Evolutionary conservation across 2,113 vertebrate genomes (phyloP), one percentile per base, ranked within the genome.

Genomic region (Peromyscus maniculatus): DNA sequence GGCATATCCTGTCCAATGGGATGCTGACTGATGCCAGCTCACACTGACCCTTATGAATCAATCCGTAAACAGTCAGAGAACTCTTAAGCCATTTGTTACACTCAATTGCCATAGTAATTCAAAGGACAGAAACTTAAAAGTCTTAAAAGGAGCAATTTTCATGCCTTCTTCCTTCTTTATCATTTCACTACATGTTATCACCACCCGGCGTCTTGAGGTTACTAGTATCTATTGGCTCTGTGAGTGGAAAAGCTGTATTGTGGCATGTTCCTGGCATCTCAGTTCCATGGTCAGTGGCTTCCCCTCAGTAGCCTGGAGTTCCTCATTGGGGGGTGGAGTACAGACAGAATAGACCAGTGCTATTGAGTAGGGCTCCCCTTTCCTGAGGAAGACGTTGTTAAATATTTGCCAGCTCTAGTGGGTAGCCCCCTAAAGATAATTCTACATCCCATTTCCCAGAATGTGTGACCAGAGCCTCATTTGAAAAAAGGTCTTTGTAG

Each of bases 61-160:
- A 57, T 5, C 7, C 6, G 6, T 82, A 67, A 46, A 71, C 49
- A 64, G 77, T 93, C 46, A 87, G 87, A 22, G 95, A 94, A 75
- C 46, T 36, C 62, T 26, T 86, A 24, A 88, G 67, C 55, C 43
- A 55, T 72, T 93, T 93, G 43, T 89, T 86, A 94, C 93, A 72
- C 5, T n/a, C 16, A 36, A 74, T 91, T 26, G 72, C 62, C 57
- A 31, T 87, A 91, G 93, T 91, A 75, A 95, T 74, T 74, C 91
- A 89, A 95, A 93, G 22, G 24, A 39, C 43, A 74, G 62, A n/a
- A 90, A 12, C 83, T 57, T 43, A 43, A 39, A 62, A 10, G 46
- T 71, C 67, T 49, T 94, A 57, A 87, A 96, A 43, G 59, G 57
- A 87, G 31, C 62, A 11, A 26, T 39, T 66, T n/a, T 83, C 21